These are phyloP conservation scores for Epistrophella euchroma DNA, from an alignment of 2,888 invertebrate genomes.

Conservation along the genomic window DNA sequence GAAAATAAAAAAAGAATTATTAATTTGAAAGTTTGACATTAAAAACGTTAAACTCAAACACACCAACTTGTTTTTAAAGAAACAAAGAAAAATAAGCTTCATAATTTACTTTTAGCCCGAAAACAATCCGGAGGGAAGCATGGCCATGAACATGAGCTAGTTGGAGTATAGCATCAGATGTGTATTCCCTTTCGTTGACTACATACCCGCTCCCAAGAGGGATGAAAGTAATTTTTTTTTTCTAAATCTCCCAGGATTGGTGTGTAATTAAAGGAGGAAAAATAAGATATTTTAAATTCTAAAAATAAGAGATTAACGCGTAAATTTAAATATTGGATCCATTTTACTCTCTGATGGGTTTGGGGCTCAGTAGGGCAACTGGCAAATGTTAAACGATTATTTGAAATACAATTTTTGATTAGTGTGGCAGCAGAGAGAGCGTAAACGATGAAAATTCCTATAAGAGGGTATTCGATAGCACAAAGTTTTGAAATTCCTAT, in stretches of 20 bases:
- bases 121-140: neutral
- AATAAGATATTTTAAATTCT: neutral
- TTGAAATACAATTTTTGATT: constrained; percentile 4
- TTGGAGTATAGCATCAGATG: too few relatives aligned
- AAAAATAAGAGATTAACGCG: neutral
- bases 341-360: too few relatives aligned
- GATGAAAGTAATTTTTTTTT: constrained; percentile 3
- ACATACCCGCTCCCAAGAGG: neutral
- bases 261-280: constrained; percentile 4
- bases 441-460: neutral
- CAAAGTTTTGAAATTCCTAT: neutral
- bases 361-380: too few relatives aligned
- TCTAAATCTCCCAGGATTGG: neutral
- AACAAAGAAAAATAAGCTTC: neutral
- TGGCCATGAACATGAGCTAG: too few relatives aligned
- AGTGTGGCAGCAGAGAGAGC: neutral
- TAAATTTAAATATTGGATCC: neutral
- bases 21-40: constrained; percentile 54
- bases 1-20: constrained; percentile 55
- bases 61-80: neutral
- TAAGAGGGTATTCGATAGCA: neutral
- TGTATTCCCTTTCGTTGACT: constrained; percentile 4
- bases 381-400: constrained; percentile 10
- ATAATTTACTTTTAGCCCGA: neutral
- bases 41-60: neutral